Evolutionary conservation across 2,888 invertebrate genomes (phyloP), one percentile per base, ranked within the genome.

Genomic region (Euphydryas editha): DNA sequence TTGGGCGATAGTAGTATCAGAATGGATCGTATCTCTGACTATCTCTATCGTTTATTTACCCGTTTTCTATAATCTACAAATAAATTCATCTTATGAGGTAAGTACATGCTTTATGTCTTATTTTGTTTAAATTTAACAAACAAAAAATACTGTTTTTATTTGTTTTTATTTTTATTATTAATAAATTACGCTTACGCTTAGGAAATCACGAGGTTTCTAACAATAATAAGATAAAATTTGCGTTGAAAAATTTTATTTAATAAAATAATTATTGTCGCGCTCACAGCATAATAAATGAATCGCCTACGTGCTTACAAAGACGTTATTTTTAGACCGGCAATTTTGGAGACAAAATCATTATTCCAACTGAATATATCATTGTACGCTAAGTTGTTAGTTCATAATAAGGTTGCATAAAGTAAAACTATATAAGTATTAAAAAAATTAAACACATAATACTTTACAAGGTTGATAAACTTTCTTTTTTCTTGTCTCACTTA

Each of bases 51-150:
- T 95, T 20, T 95, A 95, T 79, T 88, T 96, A 68, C 96, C 96
- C 7, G 96, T 96, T 8, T 96, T 96, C 85, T 96, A 95, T 80
- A 94, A 94, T 72, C 91, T 96, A 51, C 95, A 95, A 88, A 95
- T 96, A 60, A 96, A 95, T 8, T 96, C 96, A 3, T 95, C 95
- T 4, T 96, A 96, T 76, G 96, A 96, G 94, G 96, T 96, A 93
- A 77, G 51, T 24, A 18, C 39, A 61, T n/a, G 30, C n/a, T 11
- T 11, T 24, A 1, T 20, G 3, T 13, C 5, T 7, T 24, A 10
- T 17, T 39, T 39, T 11, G 8, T 39, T 13, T 39, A 10, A 10
- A 11, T 39, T 39, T 10, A n/a, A n/a, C n/a, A n/a, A n/a, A n/a
- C n/a, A n/a, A n/a, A n/a, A n/a, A n/a, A n/a, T n/a, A n/a, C n/a